Base-by-base conservation (phyloP, 2,113 vertebrate genomes). In the Zingel zingel region DNA sequence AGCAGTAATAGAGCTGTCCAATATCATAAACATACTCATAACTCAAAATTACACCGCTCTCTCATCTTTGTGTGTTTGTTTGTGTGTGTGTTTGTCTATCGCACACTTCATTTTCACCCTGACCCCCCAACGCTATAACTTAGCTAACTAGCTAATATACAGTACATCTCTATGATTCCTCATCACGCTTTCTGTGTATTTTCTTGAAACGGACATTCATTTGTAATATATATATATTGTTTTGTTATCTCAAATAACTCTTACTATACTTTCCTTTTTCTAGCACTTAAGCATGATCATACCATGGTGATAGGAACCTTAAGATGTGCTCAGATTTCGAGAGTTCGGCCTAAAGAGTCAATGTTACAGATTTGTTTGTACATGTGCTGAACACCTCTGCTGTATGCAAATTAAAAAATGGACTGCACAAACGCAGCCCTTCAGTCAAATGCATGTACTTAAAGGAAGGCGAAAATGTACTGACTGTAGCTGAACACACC, bases 1-100 rank as follows among this genome's bases (percentile, higher is more conserved):
- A 76, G 84, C 84, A 87, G 81, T 90, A 95, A 95, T 89, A 80
- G 87, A 90, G 61, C 88, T 91, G 93, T 95, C 93, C 81, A 58
- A 81, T 77, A 83, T 91, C 88, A 92, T 94, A 91, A 92, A 82
- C 74, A 72, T 85, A 81, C 78, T 91, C 91, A 94, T 95, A 92
- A 94, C 85, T 95, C 91, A 93, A 69, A 86, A 86, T 89, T 84
- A 85, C 23, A 74, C 54, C 10, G 13, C 53, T 74, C 88, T 48
- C 63, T 43, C 48, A 23, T 84, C 69, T 79, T 15, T 82, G 47
- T 81, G 62, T 90, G 68, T 85, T 73, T 81, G n/a, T 82, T 72
- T 71, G 75, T 81, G 53, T 61, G n/a, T 63, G 54, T 62, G 43
- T 84, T 57, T 77, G 53, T 76, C 51, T 77, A 43, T 68, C 3